Evolutionary conservation across 2,797 vertebrate genomes (phyloP), one percentile per base, ranked within the genome.

Genomic region (Enteromius unitaeniatus): DNA sequence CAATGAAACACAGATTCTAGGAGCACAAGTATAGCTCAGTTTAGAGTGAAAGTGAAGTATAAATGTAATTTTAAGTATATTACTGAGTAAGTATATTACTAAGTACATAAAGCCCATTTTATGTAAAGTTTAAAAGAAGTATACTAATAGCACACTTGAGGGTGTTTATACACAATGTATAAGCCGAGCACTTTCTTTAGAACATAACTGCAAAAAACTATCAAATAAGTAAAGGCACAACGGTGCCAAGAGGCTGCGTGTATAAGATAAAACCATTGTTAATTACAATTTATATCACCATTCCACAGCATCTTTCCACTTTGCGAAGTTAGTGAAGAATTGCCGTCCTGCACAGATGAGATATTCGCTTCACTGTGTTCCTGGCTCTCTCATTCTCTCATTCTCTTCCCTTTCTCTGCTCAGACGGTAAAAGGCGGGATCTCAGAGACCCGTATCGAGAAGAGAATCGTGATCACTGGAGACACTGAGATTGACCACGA

Each of bases 371-470:
- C 68, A 55, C 58, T 58, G 42, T 64, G 23, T 53, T 31, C 75
- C 84, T 76, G 23, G 26, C 55, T 81, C 65, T 76, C 75, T 84
- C 49, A 51, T 72, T 58, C 53, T 73, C 64, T 79, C 62, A 6
- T 55, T 79, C 64, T 80, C 64, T 80, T 51, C 31, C 64, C 47
- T 58, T 45, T 72, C 69, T 83, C 28, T 80, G 85, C 65, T 68
- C 58, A 97, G 98, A 99, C 97, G 82, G 97, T 99, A 83, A 99
- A 99, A 94, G 98, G 98, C 86, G 98, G 98, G 26, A 97, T 99
- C 87, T 99, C 98, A 17, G 98, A 99, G 94, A 99, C 98, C 0
- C 94, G 98, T 81, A 99, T 99, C 85, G 98, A 99, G 88, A 99
- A 99, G 92, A 96, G 97, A 91, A 99, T 99, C 68, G 97, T 99